Conservation (phyloP, 2,113 vertebrate species). For the Tapirus terrestris region DNA sequence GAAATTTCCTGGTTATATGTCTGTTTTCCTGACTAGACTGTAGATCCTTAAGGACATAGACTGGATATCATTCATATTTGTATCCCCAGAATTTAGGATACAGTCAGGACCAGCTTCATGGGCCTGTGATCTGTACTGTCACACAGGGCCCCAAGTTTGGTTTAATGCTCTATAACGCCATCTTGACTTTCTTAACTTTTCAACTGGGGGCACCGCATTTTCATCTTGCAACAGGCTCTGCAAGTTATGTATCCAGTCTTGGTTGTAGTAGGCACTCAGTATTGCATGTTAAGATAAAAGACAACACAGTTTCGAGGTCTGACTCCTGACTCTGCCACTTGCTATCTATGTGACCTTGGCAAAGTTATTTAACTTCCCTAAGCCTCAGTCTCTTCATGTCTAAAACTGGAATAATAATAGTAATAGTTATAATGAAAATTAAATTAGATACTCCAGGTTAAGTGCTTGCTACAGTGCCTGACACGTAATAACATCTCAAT, state of each 20-base stretch:
- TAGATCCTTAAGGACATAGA: neutral
- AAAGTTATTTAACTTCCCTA: neutral
- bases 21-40: neutral
- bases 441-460: neutral
- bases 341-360: neutral
- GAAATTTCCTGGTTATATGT: neutral
- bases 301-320: neutral
- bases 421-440: neutral
- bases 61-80: neutral
- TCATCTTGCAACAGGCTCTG: neutral
- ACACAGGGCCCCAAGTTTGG: neutral
- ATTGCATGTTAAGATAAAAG: neutral
- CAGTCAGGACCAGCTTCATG: neutral
- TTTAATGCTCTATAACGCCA: neutral
- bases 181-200: neutral
- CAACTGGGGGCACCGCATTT: neutral
- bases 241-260: neutral
- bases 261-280: neutral
- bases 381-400: neutral
- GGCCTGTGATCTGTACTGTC: too few species aligned
- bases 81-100: neutral
- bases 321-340: neutral
- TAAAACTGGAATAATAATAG: neutral
- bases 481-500: neutral
- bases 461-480: neutral